Conservation (phyloP, 2,797 vertebrate genomes). For the Benthosema pterotum region DNA sequence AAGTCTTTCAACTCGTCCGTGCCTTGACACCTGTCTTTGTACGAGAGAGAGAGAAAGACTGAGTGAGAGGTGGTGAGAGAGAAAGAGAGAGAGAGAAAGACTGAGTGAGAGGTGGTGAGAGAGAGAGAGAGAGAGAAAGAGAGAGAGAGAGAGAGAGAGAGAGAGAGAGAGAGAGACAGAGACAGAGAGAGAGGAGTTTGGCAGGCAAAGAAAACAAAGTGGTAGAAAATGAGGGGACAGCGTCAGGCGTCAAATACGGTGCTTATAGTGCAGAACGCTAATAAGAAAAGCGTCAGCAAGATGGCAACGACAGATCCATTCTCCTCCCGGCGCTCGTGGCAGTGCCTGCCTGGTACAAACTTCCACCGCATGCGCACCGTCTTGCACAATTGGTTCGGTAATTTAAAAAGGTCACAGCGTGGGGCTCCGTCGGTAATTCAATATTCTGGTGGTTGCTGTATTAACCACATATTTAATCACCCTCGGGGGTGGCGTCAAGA, state of each 20-base stretch:
- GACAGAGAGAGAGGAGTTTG: conserved; percentile 22
- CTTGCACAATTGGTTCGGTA: conserved; percentile 81
- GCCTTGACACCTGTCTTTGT: conserved; percentile 40
- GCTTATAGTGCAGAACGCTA: conserved; percentile 59
- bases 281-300: conserved; percentile 57
- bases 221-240: conserved; percentile 26
- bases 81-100: conserved; percentile 30
- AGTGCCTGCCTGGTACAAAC: conserved; percentile 78
- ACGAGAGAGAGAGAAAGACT: conserved; percentile 31
- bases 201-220: conserved; percentile 30
- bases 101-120: conserved; percentile 25
- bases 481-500: conserved; percentile 53
- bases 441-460: conserved; percentile 79
- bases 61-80: conserved; percentile 23
- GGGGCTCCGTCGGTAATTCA: conserved; percentile 80
- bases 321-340: conserved; percentile 69
- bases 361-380: conserved; percentile 70
- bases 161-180: conserved; percentile 2
- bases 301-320: conserved; percentile 66
- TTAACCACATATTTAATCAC: conserved; percentile 85
- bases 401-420: conserved; percentile 84
- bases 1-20: conserved; percentile 28
- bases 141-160: conserved; percentile 9
- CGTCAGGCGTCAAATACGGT: conserved; percentile 55
- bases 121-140: conserved; percentile 29